These are phyloP conservation scores for Aphelenchoides fujianensis DNA, from an alignment of 1,140 invertebrate genomes.

Conservation along the genomic window DNA sequence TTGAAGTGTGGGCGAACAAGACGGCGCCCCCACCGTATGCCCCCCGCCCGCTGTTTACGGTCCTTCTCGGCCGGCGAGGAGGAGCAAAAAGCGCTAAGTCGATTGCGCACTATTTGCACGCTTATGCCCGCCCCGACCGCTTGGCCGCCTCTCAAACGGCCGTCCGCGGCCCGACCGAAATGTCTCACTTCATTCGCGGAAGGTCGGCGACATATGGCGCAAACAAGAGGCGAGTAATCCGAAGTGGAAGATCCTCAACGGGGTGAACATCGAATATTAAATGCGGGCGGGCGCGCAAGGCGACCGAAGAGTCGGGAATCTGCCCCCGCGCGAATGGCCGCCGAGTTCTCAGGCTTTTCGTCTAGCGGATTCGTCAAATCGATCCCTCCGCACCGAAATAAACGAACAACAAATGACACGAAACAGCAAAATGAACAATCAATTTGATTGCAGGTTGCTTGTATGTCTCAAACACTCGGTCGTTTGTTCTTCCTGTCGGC, in stretches of 20 bases:
- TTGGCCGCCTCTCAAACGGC: background rate
- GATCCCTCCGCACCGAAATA: no score
- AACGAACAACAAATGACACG: no score
- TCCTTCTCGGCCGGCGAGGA: background rate
- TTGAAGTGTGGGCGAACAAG: background rate
- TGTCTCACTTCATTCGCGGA: no score
- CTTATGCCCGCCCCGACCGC: background rate
- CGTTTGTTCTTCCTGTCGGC: constrained; percentile 10
- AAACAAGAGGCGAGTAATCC: constrained; percentile 5
- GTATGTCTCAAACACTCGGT: constrained; percentile 5
- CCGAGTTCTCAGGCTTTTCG: no score
- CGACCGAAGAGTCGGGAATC: no score
- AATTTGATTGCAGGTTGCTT: background rate
- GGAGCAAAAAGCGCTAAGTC: constrained; percentile 1
- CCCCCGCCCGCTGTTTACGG: background rate
- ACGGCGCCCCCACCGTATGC: background rate
- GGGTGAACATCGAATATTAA: background rate
- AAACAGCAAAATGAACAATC: background rate
- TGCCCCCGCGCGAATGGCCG: no score
- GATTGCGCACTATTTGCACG: constrained; percentile 4
- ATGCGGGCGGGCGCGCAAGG: background rate
- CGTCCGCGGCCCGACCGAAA: background rate
- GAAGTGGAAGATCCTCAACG: constrained; percentile 2
- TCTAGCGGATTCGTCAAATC: no score
- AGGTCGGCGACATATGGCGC: background rate